Conservation (phyloP, 2,888 invertebrate species). For the Callinectes sapidus region DNA sequence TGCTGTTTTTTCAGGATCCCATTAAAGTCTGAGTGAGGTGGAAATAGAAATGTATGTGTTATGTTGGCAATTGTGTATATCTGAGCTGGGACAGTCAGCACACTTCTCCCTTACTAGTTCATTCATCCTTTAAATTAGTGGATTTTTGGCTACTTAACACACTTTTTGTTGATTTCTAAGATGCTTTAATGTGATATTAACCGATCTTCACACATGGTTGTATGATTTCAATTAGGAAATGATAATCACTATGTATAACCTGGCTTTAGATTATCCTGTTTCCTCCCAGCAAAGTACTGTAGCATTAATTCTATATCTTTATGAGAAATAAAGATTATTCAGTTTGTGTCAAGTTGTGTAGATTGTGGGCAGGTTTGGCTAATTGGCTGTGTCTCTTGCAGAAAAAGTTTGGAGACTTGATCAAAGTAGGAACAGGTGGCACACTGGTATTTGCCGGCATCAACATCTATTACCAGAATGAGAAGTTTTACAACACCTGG, state of each 20-base stretch:
- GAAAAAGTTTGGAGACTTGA: slow-evolving; percentile 69
- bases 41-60: too few relatives aligned
- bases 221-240: neutral
- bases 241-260: neutral
- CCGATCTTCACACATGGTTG: neutral
- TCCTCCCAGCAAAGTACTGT: neutral
- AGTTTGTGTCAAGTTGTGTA: neutral
- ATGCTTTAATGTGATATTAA: neutral
- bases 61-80: too few relatives aligned
- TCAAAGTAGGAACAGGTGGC: slow-evolving; percentile 78
- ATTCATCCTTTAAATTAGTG: too few relatives aligned
- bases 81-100: too few relatives aligned
- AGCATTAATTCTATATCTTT: neutral
- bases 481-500: slow-evolving; percentile 85
- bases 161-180: neutral
- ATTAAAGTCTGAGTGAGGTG: too few relatives aligned
- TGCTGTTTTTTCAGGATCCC: too few relatives aligned
- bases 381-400: slow-evolving; percentile 50
- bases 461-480: slow-evolving; percentile 82
- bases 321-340: neutral
- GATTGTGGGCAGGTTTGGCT: neutral
- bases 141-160: too few relatives aligned
- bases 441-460: slow-evolving; percentile 82
- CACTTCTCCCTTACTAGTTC: too few relatives aligned
- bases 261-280: neutral